phyloP scores from a whole-genome alignment of 64 coral and sea anemone species.

The Orbicella faveolata region DNA sequence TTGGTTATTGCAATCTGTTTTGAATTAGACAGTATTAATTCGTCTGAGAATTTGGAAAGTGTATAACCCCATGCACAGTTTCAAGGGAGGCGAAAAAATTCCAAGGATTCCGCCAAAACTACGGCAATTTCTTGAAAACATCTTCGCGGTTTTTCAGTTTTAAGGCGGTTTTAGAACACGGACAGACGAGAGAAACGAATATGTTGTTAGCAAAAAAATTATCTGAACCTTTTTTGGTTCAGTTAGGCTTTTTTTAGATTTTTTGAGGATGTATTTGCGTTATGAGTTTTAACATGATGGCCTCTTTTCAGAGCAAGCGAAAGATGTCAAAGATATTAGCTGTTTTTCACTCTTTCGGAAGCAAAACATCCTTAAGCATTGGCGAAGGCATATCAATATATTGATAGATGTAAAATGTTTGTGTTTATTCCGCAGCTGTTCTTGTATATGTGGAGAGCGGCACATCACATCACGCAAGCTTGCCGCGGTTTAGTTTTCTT shows the following conservation, averaged over 20 bases:
- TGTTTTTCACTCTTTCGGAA: background rate
- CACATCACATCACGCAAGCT: background rate
- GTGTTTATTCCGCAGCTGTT: background rate
- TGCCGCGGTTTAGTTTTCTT: background rate
- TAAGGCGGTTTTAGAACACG: too few species aligned
- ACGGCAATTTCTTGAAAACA: background rate
- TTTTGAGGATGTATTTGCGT: background rate
- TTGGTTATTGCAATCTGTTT: constrained; percentile 10
- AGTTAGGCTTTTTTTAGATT: background rate
- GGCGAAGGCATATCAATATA: background rate
- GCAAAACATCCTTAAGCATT: background rate
- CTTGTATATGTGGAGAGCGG: background rate
- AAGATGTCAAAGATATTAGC: background rate
- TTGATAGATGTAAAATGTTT: constrained; percentile 4
- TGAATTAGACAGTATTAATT: background rate
- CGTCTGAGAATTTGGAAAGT: constrained; percentile 12
- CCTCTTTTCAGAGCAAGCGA: background rate
- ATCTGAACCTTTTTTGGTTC: too few species aligned
- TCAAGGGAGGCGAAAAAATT: background rate
- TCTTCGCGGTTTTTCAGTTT: background rate
- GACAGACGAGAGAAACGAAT: too few species aligned
- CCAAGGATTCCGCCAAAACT: background rate
- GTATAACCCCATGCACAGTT: constrained; percentile 12
- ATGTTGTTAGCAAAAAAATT: too few species aligned
- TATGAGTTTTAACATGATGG: background rate